Conservation (phyloP, 1,140 invertebrate species). For the Acromyrmex echinatior region DNA sequence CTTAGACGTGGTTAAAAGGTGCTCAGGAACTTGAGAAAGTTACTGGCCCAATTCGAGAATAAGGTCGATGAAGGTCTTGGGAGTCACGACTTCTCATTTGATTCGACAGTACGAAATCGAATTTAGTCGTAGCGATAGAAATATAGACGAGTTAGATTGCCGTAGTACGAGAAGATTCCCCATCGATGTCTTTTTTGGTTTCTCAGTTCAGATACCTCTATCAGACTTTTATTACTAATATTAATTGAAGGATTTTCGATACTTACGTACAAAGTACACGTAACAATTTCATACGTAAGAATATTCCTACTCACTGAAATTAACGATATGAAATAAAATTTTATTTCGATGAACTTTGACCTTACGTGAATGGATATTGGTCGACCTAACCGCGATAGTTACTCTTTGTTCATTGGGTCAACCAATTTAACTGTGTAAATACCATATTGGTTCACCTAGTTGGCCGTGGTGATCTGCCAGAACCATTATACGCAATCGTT, state of each 20-base stretch:
- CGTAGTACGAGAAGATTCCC: constrained; percentile 47
- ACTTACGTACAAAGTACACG: neutral
- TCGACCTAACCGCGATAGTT: constrained; percentile 26
- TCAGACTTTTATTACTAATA: constrained; percentile 26
- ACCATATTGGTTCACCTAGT: constrained; percentile 50
- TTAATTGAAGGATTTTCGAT: constrained; percentile 2
- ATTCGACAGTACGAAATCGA: constrained; percentile 60
- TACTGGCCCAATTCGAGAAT: constrained; percentile 52
- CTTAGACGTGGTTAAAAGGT: constrained; percentile 44
- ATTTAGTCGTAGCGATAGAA: constrained; percentile 18
- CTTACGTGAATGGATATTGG: neutral
- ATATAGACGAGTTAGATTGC: constrained; percentile 37
- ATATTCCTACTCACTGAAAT: neutral
- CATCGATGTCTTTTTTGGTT: neutral
- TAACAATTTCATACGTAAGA: neutral
- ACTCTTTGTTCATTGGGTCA: constrained; percentile 39
- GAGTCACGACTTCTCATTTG: constrained; percentile 63
- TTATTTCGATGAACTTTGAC: constrained; percentile 30
- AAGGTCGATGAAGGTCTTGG: constrained; percentile 53
- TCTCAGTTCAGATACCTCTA: neutral
- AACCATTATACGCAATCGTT: constrained; percentile 27
- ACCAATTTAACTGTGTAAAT: constrained; percentile 66
- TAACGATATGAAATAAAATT: constrained; percentile 23
- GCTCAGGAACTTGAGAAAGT: constrained; percentile 48
- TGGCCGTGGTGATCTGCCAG: constrained; percentile 45